phyloP scores from a whole-genome alignment of 1,140 invertebrate species.

The Protaetia brevitarsis region DNA sequence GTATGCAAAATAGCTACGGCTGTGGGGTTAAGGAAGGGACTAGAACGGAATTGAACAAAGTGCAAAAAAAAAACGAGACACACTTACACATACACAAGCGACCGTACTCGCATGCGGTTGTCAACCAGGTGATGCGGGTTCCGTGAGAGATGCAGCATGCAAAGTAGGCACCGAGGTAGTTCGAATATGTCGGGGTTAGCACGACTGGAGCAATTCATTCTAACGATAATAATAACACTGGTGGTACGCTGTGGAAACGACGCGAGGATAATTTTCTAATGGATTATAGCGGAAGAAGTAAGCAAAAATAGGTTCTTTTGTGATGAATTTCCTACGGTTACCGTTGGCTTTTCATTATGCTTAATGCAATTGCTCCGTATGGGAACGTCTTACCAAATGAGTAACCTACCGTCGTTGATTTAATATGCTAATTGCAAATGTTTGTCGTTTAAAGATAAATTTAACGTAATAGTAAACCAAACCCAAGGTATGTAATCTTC shows the following conservation, averaged over 20 bases:
- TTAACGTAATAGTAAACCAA: too few relatives aligned
- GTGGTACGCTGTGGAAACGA: background rate
- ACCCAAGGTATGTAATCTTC: too few relatives aligned
- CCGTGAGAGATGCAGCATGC: constrained; percentile 16
- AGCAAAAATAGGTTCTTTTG: background rate
- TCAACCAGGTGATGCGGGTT: constrained; percentile 17
- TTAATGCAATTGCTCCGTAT: background rate
- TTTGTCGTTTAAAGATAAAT: too few relatives aligned
- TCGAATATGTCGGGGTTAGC: background rate
- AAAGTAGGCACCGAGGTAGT: constrained; percentile 10
- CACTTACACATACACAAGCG: background rate
- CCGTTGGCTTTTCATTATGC: background rate
- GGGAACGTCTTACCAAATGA: background rate
- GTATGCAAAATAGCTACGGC: constrained; percentile 16
- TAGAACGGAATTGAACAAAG: background rate
- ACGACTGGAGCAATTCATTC: background rate
- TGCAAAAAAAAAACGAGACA: constrained; percentile 13
- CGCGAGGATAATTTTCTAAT: constrained; percentile 7
- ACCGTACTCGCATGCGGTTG: constrained; percentile 12
- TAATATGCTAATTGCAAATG: too few relatives aligned
- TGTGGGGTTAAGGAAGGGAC: background rate
- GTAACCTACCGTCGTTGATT: too few relatives aligned
- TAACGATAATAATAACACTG: background rate
- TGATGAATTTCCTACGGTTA: background rate
- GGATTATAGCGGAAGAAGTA: background rate